Evolutionary conservation across 2,113 vertebrate genomes (phyloP).

Genomic region (Miniopterus natalensis): DNA sequence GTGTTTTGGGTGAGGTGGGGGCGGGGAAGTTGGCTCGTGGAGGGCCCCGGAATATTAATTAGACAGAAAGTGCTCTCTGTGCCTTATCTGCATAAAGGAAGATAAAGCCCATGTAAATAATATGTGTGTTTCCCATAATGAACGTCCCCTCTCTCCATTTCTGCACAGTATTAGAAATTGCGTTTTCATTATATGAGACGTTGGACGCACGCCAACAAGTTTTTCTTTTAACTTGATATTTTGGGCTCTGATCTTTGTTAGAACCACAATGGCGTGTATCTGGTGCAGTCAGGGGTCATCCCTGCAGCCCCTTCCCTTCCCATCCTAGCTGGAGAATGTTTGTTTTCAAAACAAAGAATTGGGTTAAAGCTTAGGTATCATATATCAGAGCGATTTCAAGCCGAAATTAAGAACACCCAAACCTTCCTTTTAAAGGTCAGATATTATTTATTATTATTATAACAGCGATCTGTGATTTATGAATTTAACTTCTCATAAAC

Average conservation of each 20-base stretch:
- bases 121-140: constrained; percentile 88
- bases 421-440: constrained; percentile 97
- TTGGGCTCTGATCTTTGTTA: constrained; percentile 92
- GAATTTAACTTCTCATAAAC: constrained; percentile 97
- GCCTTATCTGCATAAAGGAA: constrained; percentile 86
- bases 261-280: constrained; percentile 95
- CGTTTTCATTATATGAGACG: constrained; percentile 96
- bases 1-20: constrained; percentile 76
- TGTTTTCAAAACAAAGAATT: constrained; percentile 95
- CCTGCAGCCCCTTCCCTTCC: constrained; percentile 90
- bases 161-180: constrained; percentile 89
- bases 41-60: constrained; percentile 85
- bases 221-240: constrained; percentile 96
- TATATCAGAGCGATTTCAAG: constrained; percentile 96
- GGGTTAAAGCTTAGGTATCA: constrained; percentile 93
- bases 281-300: constrained; percentile 91
- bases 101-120: constrained; percentile 90
- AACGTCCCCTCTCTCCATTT: constrained; percentile 88
- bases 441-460: constrained; percentile 95
- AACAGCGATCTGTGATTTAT: constrained; percentile 98
- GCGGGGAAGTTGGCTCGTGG: constrained; percentile 82
- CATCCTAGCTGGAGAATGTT: constrained; percentile 91
- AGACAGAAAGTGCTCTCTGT: constrained; percentile 85
- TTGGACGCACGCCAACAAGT: constrained; percentile 95
- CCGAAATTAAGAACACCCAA: constrained; percentile 95